Evolutionary conservation across 1,140 invertebrate species (phyloP), one percentile per base, ranked within the genome.

Genomic region (Aphidius gifuensis): DNA sequence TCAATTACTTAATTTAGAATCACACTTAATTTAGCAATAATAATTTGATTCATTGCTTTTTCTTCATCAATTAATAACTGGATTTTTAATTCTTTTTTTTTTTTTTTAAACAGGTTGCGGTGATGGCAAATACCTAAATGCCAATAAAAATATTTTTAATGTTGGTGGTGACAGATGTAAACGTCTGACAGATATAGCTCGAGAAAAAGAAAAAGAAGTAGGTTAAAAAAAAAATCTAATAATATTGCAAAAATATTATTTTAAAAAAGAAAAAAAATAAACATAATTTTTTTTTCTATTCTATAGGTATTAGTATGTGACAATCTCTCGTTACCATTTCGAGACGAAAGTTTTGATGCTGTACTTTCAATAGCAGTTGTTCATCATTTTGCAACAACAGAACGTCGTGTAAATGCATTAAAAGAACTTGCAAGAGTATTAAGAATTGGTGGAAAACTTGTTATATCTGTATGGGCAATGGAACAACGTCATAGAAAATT

Each of bases 391-490:
- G 92, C 95, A 5, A 97, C 94, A 16, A 90, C 91, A 1, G 93
- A 96, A 76, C 84, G 96, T 45, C 82, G 96, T 6, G 89, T 96
- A 5, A 86, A 88, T 63, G 96, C 96, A 0, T 79, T 98, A 0
- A 84, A 88, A 59, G 96, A 98, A 72, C 81, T 98, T 49, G 90
- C 93, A 1, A 83, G 96, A 47, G 90, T 98, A 42, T 83, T 97
- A 4, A 82, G 92, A 61, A 94, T 96, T 59, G 95, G 95, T 1
- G 96, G 96, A 5, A 82, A 90, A 56, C 84, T 97, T n/a, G 88
- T 98, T 64, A 92, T 98, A 64, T 95, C 93, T 11, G 95, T 97
- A 1, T 98, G 96, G 96, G 93, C 96, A 9, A 93, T 97, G 90
- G 96, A 98, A 79, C 95, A 98, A 72, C 87, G 89, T 58, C 91